Percentiles rank a stretch among this genome's conserved stretches.
Evolutionary conservation across 2,113 vertebrate genomes (phyloP).

Genomic region (Raja brachyura): DNA sequence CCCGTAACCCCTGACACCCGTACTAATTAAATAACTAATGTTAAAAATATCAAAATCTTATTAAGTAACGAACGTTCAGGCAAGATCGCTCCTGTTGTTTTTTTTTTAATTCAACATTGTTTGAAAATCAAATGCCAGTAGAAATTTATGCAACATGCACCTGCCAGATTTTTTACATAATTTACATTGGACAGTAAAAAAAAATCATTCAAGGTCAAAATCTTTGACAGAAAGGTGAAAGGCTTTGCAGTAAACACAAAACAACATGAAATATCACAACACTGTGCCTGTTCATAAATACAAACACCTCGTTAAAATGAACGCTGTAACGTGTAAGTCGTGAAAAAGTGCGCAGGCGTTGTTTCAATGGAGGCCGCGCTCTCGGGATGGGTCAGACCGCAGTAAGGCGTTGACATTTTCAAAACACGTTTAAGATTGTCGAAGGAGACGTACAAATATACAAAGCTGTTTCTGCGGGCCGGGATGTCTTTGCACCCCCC

Average conservation of each 20-base stretch:
- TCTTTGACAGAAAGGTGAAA: not conserved
- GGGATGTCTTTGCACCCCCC: not conserved
- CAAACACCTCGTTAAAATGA: not conserved
- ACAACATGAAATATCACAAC: not conserved
- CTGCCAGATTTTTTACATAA: constrained; percentile 5
- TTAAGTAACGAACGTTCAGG: not conserved
- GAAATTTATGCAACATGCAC: not conserved
- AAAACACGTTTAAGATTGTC: not conserved
- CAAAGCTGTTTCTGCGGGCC: not conserved
- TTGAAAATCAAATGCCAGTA: constrained; percentile 15
- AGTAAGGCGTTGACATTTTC: not conserved
- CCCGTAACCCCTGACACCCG: too few species aligned
- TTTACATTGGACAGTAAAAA: not conserved
- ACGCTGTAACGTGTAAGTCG: not conserved
- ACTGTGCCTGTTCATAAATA: not conserved
- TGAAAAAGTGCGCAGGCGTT: not conserved
- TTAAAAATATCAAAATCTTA: too few species aligned
- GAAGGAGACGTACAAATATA: not conserved
- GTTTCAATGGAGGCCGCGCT: not conserved
- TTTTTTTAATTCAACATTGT: not conserved
- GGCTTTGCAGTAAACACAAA: not conserved
- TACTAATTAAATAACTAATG: too few species aligned
- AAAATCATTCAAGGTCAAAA: not conserved
- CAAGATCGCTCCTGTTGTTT: not conserved
- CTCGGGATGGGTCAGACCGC: not conserved